Evolutionary conservation across 2,888 invertebrate species (phyloP), one percentile per base, ranked within the genome.

Genomic region (Elmis aenea): DNA sequence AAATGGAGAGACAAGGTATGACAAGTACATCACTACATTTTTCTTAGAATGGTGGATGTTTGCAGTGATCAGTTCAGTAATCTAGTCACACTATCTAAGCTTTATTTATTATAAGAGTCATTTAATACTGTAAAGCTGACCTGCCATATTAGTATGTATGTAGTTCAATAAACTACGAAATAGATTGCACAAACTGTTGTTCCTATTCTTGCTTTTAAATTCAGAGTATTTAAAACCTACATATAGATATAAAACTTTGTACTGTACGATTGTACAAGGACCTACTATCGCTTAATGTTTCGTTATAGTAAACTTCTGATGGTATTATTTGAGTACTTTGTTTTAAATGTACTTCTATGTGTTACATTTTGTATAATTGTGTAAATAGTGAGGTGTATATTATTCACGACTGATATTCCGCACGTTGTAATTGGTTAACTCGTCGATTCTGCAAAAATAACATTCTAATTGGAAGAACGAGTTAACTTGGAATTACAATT

Each of bases 61-160:
- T 64, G 64, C 64, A 64, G 62, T 64, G 64, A 64, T 64, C 62
- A 49, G 42, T 46, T 45, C 35, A 26, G 33, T 42, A 33, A 41
- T 46, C 46, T 46, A 46, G 46, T 46, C 46, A 46, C 32, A 43
- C 22, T 35, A 25, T n/a, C 31, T 38, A 35, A 42, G 42, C 32
- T 42, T 42, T 42, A 35, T 38, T 38, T 42, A 34, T 26, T 30
- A 38, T 33, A 18, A 21, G 16, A 13, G 13, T 15, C 21, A 8
- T 13, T 9, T 26, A 21, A 13, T 26, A 26, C 12, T 26, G 3
- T 8, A 14, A 18, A 34, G 26, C 22, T 31, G 20, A 42, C 38
- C 38, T 42, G 35, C 38, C 38, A 39, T 43, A 43, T 39, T 35
- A 35, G 34, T 34, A 26, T 43, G 34, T 39, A 27, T 14, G 12